Evolutionary conservation across 2,888 invertebrate species (phyloP).

Genomic region (Pyrrhosoma nymphula): DNA sequence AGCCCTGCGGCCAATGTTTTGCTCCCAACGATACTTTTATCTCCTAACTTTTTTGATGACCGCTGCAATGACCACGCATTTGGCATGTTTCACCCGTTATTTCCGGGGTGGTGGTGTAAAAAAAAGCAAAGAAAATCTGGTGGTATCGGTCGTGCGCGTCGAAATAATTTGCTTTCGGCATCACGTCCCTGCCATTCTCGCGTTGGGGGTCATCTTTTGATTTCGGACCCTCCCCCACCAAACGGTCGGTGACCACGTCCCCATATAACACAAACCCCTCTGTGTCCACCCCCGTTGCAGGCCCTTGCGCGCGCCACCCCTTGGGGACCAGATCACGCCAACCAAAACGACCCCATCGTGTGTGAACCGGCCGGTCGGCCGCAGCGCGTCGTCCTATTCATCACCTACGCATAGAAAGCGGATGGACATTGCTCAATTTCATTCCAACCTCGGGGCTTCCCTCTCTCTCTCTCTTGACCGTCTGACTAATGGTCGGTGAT

Average conservation of each 20-base stretch:
- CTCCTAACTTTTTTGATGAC: not conserved
- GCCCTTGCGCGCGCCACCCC: not conserved
- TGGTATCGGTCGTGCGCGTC: not conserved
- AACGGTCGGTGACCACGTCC: too few species aligned
- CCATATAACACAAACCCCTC: not conserved
- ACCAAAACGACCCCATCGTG: not conserved
- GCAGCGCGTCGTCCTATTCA: not conserved
- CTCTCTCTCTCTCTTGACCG: not conserved
- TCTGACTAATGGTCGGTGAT: constrained; percentile 41
- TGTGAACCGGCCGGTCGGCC: not conserved
- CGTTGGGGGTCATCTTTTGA: not conserved
- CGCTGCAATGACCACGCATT: not conserved
- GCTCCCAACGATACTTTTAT: not conserved
- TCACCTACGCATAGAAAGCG: constrained; percentile 24
- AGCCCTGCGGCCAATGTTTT: not conserved
- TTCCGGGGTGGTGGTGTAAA: not conserved
- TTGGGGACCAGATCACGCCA: not conserved
- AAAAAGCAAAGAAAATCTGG: not conserved
- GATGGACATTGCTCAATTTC: constrained; percentile 33
- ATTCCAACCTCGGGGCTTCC: not conserved
- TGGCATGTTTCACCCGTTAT: not conserved
- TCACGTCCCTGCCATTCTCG: not conserved
- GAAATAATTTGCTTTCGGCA: not conserved
- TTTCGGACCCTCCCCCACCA: too few species aligned
- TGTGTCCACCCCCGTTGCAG: not conserved